Evolutionary conservation across 2,888 invertebrate species (phyloP).

Genomic region (Drosophila glabriapex): DNA sequence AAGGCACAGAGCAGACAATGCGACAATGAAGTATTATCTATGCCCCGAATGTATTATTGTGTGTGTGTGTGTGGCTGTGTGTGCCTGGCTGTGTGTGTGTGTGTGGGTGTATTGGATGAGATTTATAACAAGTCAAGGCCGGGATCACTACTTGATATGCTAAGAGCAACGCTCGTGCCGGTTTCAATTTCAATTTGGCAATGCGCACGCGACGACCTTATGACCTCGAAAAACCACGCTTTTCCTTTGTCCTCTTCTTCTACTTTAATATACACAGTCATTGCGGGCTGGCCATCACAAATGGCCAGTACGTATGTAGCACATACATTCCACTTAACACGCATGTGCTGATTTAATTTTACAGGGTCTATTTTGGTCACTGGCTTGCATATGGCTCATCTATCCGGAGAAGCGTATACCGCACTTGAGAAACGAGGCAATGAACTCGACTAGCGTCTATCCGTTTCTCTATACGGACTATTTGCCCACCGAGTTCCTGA

Average conservation of each 20-base stretch:
- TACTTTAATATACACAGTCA: conserved; percentile 14
- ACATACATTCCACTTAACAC: conserved; percentile 13
- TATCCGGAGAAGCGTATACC: conserved; percentile 89
- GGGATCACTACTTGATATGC: conserved; percentile 64
- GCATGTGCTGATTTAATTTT: conserved; percentile 26
- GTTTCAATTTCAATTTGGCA: conserved; percentile 66
- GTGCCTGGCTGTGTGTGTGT: not conserved
- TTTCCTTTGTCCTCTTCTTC: not conserved
- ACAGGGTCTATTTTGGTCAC: conserved; percentile 91
- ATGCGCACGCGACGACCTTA: conserved; percentile 57
- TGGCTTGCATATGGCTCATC: conserved; percentile 90
- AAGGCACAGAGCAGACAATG: conserved; percentile 55
- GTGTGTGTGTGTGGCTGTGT: conserved; percentile 11
- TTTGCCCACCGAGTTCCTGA: conserved; percentile 91
- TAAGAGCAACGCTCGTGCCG: conserved; percentile 39
- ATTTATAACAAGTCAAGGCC: conserved; percentile 76
- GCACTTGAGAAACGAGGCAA: conserved; percentile 89
- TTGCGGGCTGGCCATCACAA: conserved; percentile 1
- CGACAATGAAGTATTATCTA: conserved; percentile 68
- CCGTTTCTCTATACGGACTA: conserved; percentile 90
- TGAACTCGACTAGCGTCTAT: conserved; percentile 88
- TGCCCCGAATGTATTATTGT: not conserved
- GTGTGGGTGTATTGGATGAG: conserved; percentile 29
- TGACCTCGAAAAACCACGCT: conserved; percentile 53
- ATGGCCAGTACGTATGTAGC: not conserved